These are phyloP conservation scores for Heliconius aoede DNA, from an alignment of 2,888 invertebrate genomes.

Conservation along the genomic window DNA sequence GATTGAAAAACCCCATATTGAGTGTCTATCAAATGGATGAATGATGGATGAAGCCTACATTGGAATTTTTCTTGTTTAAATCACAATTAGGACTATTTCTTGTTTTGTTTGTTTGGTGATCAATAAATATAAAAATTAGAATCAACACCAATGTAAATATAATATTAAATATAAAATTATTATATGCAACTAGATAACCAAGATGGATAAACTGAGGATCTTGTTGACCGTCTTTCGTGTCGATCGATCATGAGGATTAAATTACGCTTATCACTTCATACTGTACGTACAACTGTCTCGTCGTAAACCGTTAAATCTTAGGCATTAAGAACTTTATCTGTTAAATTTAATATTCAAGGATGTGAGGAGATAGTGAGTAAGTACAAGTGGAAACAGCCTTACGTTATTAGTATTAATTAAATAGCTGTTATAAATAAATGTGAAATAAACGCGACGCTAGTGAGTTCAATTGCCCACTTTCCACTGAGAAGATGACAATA, in stretches of 20 bases:
- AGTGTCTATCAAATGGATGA: too few relatives aligned
- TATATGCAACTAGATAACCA: conserved; percentile 28
- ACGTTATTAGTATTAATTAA: not conserved
- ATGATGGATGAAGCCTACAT: too few relatives aligned
- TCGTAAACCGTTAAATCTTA: conserved; percentile 23
- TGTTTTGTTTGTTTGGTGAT: too few relatives aligned
- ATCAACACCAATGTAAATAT: not conserved
- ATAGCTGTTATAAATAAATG: not conserved
- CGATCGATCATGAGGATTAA: conserved; percentile 43
- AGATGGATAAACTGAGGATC: conserved; percentile 38
- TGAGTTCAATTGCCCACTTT: too few relatives aligned
- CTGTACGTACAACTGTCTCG: conserved; percentile 31
- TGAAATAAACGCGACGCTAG: too few relatives aligned
- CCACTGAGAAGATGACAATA: too few relatives aligned
- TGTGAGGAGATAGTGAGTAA: conserved; percentile 19
- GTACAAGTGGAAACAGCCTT: not conserved
- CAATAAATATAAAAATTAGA: too few relatives aligned
- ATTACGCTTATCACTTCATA: conserved; percentile 35
- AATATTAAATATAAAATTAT: conserved; percentile 21
- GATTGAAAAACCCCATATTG: too few relatives aligned
- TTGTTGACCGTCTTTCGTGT: conserved; percentile 31
- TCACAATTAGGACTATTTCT: not conserved
- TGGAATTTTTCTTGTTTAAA: not conserved
- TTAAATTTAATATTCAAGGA: conserved; percentile 25
- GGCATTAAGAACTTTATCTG: conserved; percentile 27